Evolutionary conservation across 2,113 vertebrate species (phyloP), one percentile per base, ranked within the genome.

Genomic region (Thymallus thymallus): DNA sequence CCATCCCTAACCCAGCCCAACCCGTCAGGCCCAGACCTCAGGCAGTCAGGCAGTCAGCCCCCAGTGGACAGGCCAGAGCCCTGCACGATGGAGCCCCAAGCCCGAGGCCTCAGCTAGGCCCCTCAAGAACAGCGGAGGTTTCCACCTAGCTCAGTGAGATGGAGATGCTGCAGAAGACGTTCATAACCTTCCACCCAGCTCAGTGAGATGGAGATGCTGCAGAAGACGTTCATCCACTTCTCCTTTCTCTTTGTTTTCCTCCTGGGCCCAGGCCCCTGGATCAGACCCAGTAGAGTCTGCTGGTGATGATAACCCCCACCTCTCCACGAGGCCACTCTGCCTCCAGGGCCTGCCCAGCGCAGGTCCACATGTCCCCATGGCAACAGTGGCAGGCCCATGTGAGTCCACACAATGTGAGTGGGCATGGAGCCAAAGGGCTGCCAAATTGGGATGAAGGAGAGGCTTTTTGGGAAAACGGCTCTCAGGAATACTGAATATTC

Each of bases 351-450:
- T 88, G 82, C 80, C 81, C 89, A 89, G 88, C 80, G 82, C 89
- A 89, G 88, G 92, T 91, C 90, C 90, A 88, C 84, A 90, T 80
- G 88, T 93, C 91, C 87, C 92, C 92, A 94, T 94, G 91, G 92
- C 91, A 93, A 94, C 93, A 86, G 91, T 90, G 90, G 88, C 87
- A 91, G 88, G 88, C 90, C 90, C 76, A 80, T 81, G 81, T 84
- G 84, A 86, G 83, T 91, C 84, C 84, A 89, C 92, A 91, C 91
- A 90, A 91, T 91, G 90, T 91, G 92, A 93, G 90, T 88, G 92
- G 92, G 64, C 91, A 78, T 48, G 66, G 72, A 84, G 91, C 92
- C 92, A 93, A 93, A 89, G 83, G 81, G 80, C 83, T 89, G 88
- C 86, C 90, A 91, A 91, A 90, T 90, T 89, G 89, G 91, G 88